phyloP scores from a whole-genome alignment of 2,888 invertebrate genomes.

The Drosophila niveifrons region DNA sequence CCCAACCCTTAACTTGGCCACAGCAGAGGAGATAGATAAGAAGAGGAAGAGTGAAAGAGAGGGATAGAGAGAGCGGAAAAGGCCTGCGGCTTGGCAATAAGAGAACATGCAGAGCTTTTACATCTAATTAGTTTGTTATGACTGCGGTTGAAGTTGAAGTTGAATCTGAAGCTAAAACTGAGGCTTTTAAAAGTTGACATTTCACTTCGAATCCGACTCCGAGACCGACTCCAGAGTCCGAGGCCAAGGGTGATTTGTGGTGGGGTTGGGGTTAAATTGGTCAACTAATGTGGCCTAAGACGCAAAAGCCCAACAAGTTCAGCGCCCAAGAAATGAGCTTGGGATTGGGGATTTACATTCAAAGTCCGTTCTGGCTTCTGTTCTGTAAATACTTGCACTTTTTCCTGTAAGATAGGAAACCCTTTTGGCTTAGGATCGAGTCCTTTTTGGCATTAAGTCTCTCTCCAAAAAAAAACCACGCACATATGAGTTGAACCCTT shows the following conservation, averaged over 20 bases:
- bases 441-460: constrained; percentile 68
- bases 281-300: constrained; percentile 68
- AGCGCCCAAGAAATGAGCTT: constrained; percentile 20
- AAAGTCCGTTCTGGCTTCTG: constrained; percentile 27
- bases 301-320: constrained; percentile 23
- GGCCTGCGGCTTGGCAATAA: constrained; percentile 23
- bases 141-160: constrained; percentile 30
- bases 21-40: not conserved
- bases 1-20: constrained; percentile 16
- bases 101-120: constrained; percentile 56
- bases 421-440: constrained; percentile 67
- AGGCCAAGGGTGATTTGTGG: not conserved
- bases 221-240: constrained; percentile 12
- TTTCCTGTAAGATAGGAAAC: constrained; percentile 43
- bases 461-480: constrained; percentile 3
- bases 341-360: constrained; percentile 29
- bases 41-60: not conserved
- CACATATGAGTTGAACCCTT: constrained; percentile 36
- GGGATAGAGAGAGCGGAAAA: not conserved
- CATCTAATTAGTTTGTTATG: constrained; percentile 72
- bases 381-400: constrained; percentile 67
- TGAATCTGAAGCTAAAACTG: constrained; percentile 11
- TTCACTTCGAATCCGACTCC: constrained; percentile 31
- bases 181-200: constrained; percentile 59
- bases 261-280: constrained; percentile 39